A percentile compares a stretch with the other conserved stretches of the same genome.
These are phyloP conservation scores for Myanophis thanlyinensis DNA, from an alignment of 2,113 vertebrate species.

Conservation along the genomic window DNA sequence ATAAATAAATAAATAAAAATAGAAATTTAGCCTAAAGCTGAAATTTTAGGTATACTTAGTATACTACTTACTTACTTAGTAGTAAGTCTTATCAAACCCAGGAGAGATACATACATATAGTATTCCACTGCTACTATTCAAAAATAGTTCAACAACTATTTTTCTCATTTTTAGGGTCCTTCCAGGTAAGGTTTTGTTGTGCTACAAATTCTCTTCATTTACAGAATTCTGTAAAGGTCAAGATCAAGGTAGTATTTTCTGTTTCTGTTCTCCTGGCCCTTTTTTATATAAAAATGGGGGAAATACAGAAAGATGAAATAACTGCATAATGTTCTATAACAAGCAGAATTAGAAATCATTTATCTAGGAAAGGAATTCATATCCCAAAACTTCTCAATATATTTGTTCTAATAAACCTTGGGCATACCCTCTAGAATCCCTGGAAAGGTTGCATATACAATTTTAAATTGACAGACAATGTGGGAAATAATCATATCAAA, in stretches of 20 bases:
- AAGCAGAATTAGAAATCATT: background rate
- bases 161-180: background rate
- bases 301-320: background rate
- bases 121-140: background rate
- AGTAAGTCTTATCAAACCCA: background rate
- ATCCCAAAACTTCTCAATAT: background rate
- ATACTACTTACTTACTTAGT: too few relatives aligned
- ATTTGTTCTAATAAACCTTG: background rate
- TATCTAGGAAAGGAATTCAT: background rate
- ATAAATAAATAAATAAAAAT: too few relatives aligned
- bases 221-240: background rate
- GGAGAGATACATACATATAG: background rate
- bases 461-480: background rate
- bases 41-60: background rate
- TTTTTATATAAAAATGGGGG: background rate
- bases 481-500: background rate
- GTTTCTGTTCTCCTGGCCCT: background rate
- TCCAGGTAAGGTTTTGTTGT: background rate
- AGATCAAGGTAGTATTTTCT: background rate
- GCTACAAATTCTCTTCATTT: background rate
- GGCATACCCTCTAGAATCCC: background rate
- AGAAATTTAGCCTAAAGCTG: background rate
- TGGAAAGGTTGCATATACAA: background rate
- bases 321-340: background rate
- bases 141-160: background rate